These are phyloP conservation scores for Caenorhabditis sulstoni DNA, from an alignment of 2,888 invertebrate species.

Conservation along the genomic window DNA sequence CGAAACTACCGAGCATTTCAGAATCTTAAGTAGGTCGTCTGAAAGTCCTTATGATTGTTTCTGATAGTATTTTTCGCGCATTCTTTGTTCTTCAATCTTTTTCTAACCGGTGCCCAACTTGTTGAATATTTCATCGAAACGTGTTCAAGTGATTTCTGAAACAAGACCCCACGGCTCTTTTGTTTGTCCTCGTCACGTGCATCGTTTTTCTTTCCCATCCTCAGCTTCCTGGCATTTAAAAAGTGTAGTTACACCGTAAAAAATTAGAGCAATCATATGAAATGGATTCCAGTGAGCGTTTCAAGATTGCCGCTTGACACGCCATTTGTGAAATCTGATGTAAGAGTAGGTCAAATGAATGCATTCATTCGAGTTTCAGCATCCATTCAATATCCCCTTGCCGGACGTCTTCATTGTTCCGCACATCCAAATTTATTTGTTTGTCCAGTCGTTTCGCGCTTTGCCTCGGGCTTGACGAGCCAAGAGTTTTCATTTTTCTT, in stretches of 20 bases:
- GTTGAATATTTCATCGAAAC: conserved; percentile 32
- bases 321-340: conserved; percentile 35
- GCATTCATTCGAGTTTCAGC: conserved; percentile 42
- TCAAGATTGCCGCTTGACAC: conserved; percentile 41
- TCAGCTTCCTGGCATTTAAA: conserved; percentile 2
- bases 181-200: conserved; percentile 27
- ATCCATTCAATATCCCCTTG: conserved; percentile 2
- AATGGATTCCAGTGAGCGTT: too few species aligned
- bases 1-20: too few species aligned
- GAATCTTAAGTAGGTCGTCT: too few species aligned
- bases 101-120: not conserved
- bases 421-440: conserved; percentile 29
- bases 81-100: conserved; percentile 13
- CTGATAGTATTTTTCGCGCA: not conserved
- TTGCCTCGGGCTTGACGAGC: not conserved
- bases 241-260: not conserved
- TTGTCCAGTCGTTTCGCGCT: conserved; percentile 18
- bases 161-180: not conserved
- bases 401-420: conserved; percentile 34
- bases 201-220: conserved; percentile 5
- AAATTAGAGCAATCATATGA: too few species aligned
- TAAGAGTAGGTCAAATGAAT: conserved; percentile 11
- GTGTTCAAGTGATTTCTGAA: conserved; percentile 39
- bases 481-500: conserved; percentile 16
- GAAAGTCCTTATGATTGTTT: too few species aligned